A percentile compares a stretch with the other conserved stretches of the same genome.
phyloP scores from a whole-genome alignment of 1,140 invertebrate species.

The Lycorma delicatula region DNA sequence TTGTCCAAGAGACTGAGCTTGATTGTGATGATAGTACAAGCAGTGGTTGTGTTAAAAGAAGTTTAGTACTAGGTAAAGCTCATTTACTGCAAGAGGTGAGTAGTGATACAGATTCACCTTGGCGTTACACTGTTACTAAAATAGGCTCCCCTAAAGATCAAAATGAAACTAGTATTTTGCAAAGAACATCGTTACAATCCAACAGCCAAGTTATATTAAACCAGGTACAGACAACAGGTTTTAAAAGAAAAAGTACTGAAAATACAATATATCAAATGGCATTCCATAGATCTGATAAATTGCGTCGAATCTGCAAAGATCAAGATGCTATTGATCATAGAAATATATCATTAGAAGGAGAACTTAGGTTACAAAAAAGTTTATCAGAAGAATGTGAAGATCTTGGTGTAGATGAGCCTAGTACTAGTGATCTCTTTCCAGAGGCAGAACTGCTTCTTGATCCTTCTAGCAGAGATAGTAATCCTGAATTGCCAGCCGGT shows the following conservation, averaged over 20 bases:
- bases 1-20: neutral
- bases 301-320: slow-evolving; percentile 18
- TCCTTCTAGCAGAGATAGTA: slow-evolving; percentile 35
- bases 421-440: slow-evolving; percentile 65
- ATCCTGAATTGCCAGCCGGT: slow-evolving; percentile 11
- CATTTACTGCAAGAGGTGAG: slow-evolving; percentile 1
- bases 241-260: slow-evolving; percentile 14
- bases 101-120: slow-evolving; percentile 9
- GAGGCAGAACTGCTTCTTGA: slow-evolving; percentile 63
- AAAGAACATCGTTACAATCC: no score
- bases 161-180: no score
- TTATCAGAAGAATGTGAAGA: slow-evolving; percentile 68
- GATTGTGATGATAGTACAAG: slow-evolving; percentile 12
- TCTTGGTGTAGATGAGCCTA: slow-evolving; percentile 64
- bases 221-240: no score
- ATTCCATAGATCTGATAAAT: slow-evolving; percentile 20
- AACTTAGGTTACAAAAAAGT: slow-evolving; percentile 52
- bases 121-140: slow-evolving; percentile 12
- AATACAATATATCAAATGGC: slow-evolving; percentile 26
- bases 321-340: slow-evolving; percentile 9
- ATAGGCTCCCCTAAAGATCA: neutral
- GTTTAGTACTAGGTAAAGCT: slow-evolving; percentile 5
- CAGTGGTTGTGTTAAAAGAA: slow-evolving; percentile 11
- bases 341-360: slow-evolving; percentile 42
- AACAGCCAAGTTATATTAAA: no score